Percentiles rank a stretch among this genome's conserved stretches.
phyloP scores from a whole-genome alignment of 1,140 invertebrate species.

The Aphidius ervi region DNA sequence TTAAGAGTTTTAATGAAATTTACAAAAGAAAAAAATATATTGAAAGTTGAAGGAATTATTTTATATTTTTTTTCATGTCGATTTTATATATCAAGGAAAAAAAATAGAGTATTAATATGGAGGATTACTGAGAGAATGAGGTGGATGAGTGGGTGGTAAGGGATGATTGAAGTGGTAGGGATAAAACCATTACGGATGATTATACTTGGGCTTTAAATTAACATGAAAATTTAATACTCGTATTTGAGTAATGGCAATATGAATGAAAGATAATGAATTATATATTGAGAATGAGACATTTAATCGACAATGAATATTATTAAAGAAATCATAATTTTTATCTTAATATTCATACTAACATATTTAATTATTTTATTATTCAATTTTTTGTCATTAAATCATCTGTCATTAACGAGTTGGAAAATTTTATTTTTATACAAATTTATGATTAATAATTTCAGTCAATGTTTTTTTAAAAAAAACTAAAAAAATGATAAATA shows the following conservation, averaged over 20 bases:
- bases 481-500: constrained; percentile 1
- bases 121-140: neutral
- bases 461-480: no score
- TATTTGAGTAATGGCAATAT: constrained; percentile 13
- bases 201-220: constrained; percentile 15
- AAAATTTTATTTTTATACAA: no score
- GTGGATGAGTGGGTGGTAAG: neutral
- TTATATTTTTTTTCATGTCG: no score
- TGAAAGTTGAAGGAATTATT: no score
- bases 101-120: no score
- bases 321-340: constrained; percentile 7
- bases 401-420: neutral
- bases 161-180: neutral
- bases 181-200: constrained; percentile 7
- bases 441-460: no score
- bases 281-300: constrained; percentile 12
- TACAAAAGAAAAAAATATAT: no score
- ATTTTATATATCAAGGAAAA: no score
- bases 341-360: neutral
- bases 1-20: no score
- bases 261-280: constrained; percentile 3
- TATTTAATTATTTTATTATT: neutral
- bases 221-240: constrained; percentile 14
- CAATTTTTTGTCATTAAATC: neutral
- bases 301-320: constrained; percentile 4